These are phyloP conservation scores for Ptychobarbus kaznakovi DNA, from an alignment of 2,797 vertebrate species.

Conservation along the genomic window DNA sequence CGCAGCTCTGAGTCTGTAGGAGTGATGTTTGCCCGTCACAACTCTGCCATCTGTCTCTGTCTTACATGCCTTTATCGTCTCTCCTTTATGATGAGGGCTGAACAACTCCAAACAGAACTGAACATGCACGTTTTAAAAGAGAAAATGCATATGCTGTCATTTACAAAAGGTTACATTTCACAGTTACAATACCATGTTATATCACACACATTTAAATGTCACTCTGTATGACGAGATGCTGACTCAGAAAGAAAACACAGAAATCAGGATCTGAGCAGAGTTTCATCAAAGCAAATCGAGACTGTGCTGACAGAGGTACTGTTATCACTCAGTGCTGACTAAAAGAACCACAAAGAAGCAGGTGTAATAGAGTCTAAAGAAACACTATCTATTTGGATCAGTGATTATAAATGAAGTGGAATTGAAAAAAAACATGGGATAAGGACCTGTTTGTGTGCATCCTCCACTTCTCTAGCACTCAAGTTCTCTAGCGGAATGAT, in stretches of 20 bases:
- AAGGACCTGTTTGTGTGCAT: conserved; percentile 85
- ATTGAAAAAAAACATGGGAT: background rate
- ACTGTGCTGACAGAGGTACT: background rate
- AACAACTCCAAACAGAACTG: conserved; percentile 92
- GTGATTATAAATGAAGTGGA: background rate
- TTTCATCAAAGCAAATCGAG: background rate
- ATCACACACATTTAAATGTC: conserved; percentile 25
- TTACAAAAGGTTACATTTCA: conserved; percentile 29
- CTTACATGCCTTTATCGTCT: conserved; percentile 97
- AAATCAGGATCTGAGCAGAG: background rate
- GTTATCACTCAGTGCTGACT: background rate
- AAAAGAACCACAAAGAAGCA: background rate
- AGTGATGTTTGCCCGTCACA: conserved; percentile 92
- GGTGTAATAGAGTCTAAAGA: background rate
- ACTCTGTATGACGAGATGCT: background rate
- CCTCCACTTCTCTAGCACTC: conserved; percentile 81
- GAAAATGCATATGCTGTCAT: background rate
- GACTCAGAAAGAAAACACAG: conserved; percentile 23
- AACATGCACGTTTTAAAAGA: conserved; percentile 60
- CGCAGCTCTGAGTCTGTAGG: conserved; percentile 89
- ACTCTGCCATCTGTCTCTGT: conserved; percentile 88
- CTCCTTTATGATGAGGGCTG: conserved; percentile 83
- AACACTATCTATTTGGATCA: background rate
- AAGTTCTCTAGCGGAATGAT: conserved; percentile 95
- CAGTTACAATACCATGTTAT: too few relatives aligned